A percentile compares a stretch with the other conserved stretches of the same genome.
Evolutionary conservation across 2,797 vertebrate genomes (phyloP).

Genomic region (Sebastes goodei): DNA sequence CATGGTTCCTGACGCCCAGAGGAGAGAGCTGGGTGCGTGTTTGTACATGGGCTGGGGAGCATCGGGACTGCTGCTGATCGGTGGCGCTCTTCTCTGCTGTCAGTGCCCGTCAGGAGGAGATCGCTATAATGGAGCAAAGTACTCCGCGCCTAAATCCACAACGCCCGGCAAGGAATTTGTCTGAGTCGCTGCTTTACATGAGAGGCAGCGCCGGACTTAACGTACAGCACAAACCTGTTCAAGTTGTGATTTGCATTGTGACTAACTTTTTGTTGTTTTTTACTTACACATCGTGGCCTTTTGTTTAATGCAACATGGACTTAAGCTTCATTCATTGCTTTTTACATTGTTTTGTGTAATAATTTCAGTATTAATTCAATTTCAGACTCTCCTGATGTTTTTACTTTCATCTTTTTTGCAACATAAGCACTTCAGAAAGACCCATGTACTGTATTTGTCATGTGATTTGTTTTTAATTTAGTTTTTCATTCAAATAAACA

Average conservation of each 20-base stretch:
- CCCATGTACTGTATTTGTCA: not conserved
- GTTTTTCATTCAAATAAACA: conserved; percentile 32
- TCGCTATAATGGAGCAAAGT: conserved; percentile 68
- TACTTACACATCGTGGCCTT: conserved; percentile 36
- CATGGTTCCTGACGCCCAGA: conserved; percentile 74
- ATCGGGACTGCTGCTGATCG: conserved; percentile 84
- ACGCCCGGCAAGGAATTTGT: conserved; percentile 77
- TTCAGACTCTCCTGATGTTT: not conserved
- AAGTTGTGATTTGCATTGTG: conserved; percentile 21
- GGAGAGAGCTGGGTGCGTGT: conserved; percentile 89
- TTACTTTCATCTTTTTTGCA: not conserved
- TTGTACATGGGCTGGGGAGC: conserved; percentile 92
- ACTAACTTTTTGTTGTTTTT: conserved; percentile 22
- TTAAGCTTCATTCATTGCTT: not conserved
- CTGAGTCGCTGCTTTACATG: conserved; percentile 35
- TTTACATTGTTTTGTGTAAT: not conserved
- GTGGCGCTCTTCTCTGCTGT: conserved; percentile 87
- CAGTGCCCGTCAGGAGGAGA: conserved; percentile 69
- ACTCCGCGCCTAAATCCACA: conserved; percentile 71
- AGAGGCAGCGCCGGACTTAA: not conserved
- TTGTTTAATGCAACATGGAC: conserved; percentile 6
- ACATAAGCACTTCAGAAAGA: not conserved
- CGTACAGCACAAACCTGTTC: conserved; percentile 5
- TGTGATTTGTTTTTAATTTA: not conserved
- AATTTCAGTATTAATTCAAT: not conserved